Evolutionary conservation across 2,113 vertebrate genomes (phyloP), one percentile per base, ranked within the genome.

Genomic region (Microcebus tavaratra): DNA sequence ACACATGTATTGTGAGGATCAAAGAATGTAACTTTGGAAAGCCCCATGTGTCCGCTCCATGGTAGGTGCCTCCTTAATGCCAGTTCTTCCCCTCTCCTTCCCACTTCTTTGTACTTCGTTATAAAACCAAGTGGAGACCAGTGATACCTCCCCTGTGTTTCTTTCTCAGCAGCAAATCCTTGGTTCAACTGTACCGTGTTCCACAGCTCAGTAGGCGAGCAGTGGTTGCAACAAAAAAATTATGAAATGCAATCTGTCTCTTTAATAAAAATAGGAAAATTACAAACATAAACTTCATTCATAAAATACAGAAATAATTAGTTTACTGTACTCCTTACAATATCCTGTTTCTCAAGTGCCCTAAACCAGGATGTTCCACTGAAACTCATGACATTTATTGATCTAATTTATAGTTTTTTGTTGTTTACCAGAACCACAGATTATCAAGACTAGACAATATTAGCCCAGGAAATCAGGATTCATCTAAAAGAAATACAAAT

Each of bases 181-280:
- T 91, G 11, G 9, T 81, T 96, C 68, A 79, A 31, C 3, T 90
- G 83, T 36, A 70, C 50, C 76, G 23, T 67, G 31, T 84, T 76
- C 21, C 65, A n/a, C 72, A 94, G 92, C 96, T 98, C 96, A 53
- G 96, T 98, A 96, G 96, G 97, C 53, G 8, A 98, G 88, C 97
- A 97, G 91, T 93, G 97, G 88, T 91, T 97, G 91, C 91, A 97
- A 97, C 96, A 98, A 98, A 98, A 98, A 98, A 98, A 97, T 97
- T 98, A 98, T 98, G 98, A 98, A 98, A 98, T 95, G 91, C 96
- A 98, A 98, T 98, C 97, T 98, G 96, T 98, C 97, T 98, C 90
- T 97, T 98, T 98, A 98, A 98, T 98, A 98, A 98, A 97, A 97
- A 90, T 82, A 96, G 61, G 95, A 96, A 98, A 98, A 98, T 98